Evolutionary conservation across 2,888 invertebrate species (phyloP).

Genomic region (Mimas tiliae): DNA sequence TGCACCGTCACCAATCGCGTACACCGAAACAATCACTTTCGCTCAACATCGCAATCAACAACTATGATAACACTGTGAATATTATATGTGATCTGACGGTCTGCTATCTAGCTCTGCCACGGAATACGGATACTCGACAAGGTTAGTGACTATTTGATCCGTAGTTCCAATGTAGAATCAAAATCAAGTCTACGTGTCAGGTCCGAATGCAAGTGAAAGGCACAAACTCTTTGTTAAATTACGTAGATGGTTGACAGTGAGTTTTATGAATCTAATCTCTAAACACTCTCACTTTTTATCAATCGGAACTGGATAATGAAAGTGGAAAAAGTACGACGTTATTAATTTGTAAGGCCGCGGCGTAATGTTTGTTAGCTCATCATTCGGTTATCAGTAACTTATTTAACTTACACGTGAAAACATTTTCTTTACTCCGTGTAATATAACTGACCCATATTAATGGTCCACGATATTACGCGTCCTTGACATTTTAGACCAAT

Average conservation of each 20-base stretch:
- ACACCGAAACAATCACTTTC: slow-evolving; percentile 71
- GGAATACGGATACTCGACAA: slow-evolving; percentile 50
- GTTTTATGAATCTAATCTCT: slow-evolving; percentile 47
- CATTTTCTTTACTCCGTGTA: neutral
- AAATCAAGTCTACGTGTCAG: slow-evolving; percentile 79
- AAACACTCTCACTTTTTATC: slow-evolving; percentile 37
- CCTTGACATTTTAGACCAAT: slow-evolving; percentile 33
- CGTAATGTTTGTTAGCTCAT: slow-evolving; percentile 6
- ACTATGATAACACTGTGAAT: slow-evolving; percentile 69
- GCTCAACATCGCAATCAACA: slow-evolving; percentile 53
- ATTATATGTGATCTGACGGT: slow-evolving; percentile 55
- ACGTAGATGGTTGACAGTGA: slow-evolving; percentile 63
- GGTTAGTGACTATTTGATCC: slow-evolving; percentile 63
- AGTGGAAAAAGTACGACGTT: neutral
- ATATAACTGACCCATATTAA: neutral
- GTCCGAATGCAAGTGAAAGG: slow-evolving; percentile 80
- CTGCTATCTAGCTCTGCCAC: slow-evolving; percentile 49
- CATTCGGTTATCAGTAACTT: slow-evolving; percentile 14
- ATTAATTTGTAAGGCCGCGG: slow-evolving; percentile 1
- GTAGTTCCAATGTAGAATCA: slow-evolving; percentile 54
- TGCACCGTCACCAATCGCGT: slow-evolving; percentile 52
- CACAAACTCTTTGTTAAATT: slow-evolving; percentile 75
- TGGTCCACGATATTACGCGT: slow-evolving; percentile 12
- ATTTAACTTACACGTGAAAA: slow-evolving; percentile 12
- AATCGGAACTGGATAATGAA: slow-evolving; percentile 28